Conservation (phyloP, 1,140 invertebrate species). For the Campoletis sonorensis region DNA sequence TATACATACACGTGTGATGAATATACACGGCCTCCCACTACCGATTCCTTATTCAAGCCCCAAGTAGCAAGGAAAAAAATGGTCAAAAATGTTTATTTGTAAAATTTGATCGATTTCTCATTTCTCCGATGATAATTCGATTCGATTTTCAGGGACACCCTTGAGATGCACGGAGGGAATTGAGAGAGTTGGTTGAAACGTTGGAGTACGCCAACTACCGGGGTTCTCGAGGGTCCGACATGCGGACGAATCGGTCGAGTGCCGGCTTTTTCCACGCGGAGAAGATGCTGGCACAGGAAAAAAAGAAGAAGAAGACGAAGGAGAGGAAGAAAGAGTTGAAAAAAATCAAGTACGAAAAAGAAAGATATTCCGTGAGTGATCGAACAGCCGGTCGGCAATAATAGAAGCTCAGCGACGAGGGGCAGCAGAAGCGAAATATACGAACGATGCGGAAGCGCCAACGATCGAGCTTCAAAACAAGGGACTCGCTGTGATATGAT, state of each 20-base stretch:
- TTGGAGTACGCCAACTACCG: not conserved
- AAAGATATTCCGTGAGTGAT: constrained; percentile 36
- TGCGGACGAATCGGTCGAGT: constrained; percentile 40
- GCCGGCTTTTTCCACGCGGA: not conserved
- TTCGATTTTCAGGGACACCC: too few species aligned
- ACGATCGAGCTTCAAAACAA: constrained; percentile 38
- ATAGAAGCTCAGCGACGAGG: constrained; percentile 22
- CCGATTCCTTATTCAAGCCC: too few species aligned
- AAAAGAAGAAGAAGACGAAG: constrained; percentile 11
- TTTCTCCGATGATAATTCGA: too few species aligned
- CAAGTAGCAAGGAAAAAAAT: too few species aligned
- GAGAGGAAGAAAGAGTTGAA: not conserved
- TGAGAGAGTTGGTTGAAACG: not conserved
- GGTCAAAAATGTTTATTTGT: too few species aligned
- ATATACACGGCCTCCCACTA: too few species aligned
- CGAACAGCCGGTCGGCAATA: constrained; percentile 34
- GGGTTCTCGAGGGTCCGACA: constrained; percentile 20
- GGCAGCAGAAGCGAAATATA: constrained; percentile 25
- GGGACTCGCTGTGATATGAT: constrained; percentile 30
- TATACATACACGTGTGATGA: too few species aligned
- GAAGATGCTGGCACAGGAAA: not conserved
- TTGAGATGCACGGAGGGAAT: not conserved
- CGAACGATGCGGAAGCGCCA: constrained; percentile 27
- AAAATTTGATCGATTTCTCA: too few species aligned
- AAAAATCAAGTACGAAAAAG: constrained; percentile 18